Conservation (phyloP, 2,113 vertebrate genomes). For the Glaucomys volans region DNA sequence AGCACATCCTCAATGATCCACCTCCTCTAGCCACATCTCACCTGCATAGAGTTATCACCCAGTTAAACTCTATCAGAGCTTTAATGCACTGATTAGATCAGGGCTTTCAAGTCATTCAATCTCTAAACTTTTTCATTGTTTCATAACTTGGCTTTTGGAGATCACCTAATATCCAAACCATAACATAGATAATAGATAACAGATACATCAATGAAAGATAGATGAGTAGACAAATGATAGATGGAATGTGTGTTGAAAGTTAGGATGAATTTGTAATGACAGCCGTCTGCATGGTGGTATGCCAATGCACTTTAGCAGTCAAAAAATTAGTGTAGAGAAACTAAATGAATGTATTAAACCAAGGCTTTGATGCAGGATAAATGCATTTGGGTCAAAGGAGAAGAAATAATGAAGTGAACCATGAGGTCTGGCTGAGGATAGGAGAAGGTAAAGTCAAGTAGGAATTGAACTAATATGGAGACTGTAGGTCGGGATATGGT, state of each 20-base stretch:
- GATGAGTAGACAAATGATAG: neutral
- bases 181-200: no score
- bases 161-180: no score
- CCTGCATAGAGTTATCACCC: no score
- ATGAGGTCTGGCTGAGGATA: neutral
- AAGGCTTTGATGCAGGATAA: neutral
- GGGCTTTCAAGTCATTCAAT: no score
- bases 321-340: conserved; percentile 1
- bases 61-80: no score
- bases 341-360: neutral
- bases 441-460: neutral
- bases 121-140: no score
- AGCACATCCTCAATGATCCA: no score
- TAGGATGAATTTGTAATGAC: neutral
- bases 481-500: neutral
- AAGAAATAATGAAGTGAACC: neutral
- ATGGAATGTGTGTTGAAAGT: neutral
- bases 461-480: neutral
- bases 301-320: neutral
- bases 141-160: no score
- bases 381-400: neutral
- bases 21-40: no score
- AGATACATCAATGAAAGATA: neutral
- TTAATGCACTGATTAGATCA: no score
- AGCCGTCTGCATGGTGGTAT: neutral